A percentile compares a stretch with the other conserved stretches of the same genome.
Conservation (phyloP, 2,113 vertebrate species). For the Hemibagrus wyckioides region DNA sequence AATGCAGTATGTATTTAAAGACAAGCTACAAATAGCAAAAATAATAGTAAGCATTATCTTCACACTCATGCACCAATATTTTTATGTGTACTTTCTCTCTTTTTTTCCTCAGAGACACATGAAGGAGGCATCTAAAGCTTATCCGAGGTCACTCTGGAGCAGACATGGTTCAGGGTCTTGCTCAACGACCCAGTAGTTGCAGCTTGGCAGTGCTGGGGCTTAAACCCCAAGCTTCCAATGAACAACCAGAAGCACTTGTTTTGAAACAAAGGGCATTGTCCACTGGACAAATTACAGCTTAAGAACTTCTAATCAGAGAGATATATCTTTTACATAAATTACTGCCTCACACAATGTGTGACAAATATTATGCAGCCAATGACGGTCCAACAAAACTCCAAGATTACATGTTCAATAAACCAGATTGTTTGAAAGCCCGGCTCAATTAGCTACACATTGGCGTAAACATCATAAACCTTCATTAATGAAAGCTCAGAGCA, state of each 20-base stretch:
- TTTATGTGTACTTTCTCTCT: not conserved
- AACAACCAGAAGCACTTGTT: no score
- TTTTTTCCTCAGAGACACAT: not conserved
- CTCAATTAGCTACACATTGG: conserved; percentile 5
- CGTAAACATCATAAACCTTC: conserved; percentile 20
- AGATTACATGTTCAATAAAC: conserved; percentile 18
- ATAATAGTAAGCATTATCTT: not conserved
- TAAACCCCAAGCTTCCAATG: no score
- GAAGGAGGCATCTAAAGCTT: conserved; percentile 34
- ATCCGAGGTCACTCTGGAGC: conserved; percentile 23
- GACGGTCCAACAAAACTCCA: not conserved
- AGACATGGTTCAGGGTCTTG: no score
- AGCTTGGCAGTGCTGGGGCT: no score
- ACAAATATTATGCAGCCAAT: no score
- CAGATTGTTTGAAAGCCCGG: not conserved
- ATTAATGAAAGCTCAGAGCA: conserved; percentile 37
- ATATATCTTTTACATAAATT: no score
- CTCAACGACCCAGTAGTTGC: no score
- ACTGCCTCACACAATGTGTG: no score
- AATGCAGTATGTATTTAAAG: not conserved
- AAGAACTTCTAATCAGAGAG: no score
- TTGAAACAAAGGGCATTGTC: no score
- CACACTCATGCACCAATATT: not conserved
- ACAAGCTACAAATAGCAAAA: not conserved
- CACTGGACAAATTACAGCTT: no score